These are phyloP conservation scores for Ischnura elegans DNA, from an alignment of 2,888 invertebrate genomes.

Conservation along the genomic window DNA sequence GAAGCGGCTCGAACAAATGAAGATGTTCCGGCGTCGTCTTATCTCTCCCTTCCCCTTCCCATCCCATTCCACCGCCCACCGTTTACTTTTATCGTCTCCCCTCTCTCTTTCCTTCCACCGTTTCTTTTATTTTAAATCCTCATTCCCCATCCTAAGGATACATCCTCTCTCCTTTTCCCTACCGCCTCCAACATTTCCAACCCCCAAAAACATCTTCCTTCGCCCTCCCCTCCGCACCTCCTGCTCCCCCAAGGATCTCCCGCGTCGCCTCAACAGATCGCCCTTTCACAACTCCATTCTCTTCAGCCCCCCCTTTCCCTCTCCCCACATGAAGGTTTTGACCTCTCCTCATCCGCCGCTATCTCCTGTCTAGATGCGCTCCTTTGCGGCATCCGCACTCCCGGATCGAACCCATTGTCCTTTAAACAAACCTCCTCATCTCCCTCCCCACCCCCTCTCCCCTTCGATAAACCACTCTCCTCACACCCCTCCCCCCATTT, in stretches of 20 bases:
- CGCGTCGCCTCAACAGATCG: not conserved
- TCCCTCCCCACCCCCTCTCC: not conserved
- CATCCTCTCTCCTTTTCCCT: not conserved
- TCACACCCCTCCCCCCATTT: not conserved
- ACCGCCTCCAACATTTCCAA: not conserved
- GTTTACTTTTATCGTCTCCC: slow-evolving; percentile 52
- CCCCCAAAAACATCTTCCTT: not conserved
- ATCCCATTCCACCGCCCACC: slow-evolving; percentile 6
- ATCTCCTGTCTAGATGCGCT: slow-evolving; percentile 37
- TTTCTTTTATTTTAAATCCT: not conserved
- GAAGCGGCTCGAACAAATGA: slow-evolving; percentile 54
- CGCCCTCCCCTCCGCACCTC: not conserved
- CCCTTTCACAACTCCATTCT: slow-evolving; percentile 65
- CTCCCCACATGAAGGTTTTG: not conserved
- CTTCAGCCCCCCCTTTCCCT: not conserved
- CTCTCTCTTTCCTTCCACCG: slow-evolving; percentile 3
- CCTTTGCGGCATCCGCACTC: slow-evolving; percentile 53
- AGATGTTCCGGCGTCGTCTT: slow-evolving; percentile 64
- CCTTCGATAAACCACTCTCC: not conserved
- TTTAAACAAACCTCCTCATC: slow-evolving; percentile 36
- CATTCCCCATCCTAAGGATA: not conserved
- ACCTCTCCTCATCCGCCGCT: slow-evolving; percentile 61
- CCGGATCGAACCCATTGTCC: slow-evolving; percentile 59
- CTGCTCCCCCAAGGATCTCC: not conserved
- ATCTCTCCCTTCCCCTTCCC: slow-evolving; percentile 38